These are phyloP conservation scores for Piaya cayana DNA, from an alignment of 2,113 vertebrate species.

Conservation along the genomic window DNA sequence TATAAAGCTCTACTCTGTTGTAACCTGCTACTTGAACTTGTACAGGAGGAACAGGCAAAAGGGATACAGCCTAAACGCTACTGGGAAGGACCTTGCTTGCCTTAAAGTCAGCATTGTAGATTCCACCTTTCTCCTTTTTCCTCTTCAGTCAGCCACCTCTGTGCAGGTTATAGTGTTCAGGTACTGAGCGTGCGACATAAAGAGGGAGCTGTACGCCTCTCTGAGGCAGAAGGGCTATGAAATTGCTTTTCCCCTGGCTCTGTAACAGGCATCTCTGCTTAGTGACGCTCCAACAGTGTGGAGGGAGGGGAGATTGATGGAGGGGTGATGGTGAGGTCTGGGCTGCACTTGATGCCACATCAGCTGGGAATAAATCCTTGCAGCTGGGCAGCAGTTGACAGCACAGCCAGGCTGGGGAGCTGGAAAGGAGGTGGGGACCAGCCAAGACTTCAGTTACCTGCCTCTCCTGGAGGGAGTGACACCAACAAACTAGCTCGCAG, in stretches of 20 bases:
- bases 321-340: background rate
- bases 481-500: background rate
- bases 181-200: too few relatives aligned
- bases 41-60: background rate
- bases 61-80: background rate
- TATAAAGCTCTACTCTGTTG: background rate
- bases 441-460: background rate
- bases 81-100: background rate
- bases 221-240: background rate
- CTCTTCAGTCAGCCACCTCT: background rate
- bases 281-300: rapidly evolving
- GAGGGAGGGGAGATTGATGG: background rate
- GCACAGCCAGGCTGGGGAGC: background rate
- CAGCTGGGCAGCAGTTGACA: background rate
- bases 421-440: background rate
- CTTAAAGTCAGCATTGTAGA: background rate
- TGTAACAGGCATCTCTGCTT: background rate
- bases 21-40: background rate
- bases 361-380: background rate
- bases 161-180: background rate
- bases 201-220: background rate
- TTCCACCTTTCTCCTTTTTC: background rate
- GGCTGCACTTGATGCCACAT: background rate
- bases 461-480: background rate
- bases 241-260: background rate